Conservation (phyloP, 1,140 invertebrate species). For the Argopecten irradians region DNA sequence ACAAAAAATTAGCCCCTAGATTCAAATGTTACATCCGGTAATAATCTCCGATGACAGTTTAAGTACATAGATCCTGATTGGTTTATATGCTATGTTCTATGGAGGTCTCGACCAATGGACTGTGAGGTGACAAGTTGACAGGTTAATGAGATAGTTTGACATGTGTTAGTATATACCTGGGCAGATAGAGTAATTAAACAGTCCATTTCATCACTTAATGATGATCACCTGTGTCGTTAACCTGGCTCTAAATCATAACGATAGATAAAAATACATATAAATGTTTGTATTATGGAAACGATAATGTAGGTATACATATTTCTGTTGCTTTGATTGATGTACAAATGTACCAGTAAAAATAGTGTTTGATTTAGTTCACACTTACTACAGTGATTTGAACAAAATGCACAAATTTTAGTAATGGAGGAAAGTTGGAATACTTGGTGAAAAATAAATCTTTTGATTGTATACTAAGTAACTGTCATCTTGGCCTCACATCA, state of each 20-base stretch:
- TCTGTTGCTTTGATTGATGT: too few relatives aligned
- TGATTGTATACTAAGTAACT: too few relatives aligned
- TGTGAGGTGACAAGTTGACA: background rate
- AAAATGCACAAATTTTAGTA: too few relatives aligned
- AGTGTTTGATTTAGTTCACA: too few relatives aligned
- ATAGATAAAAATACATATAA: background rate
- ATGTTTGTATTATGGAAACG: background rate
- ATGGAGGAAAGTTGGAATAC: too few relatives aligned
- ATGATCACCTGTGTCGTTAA: background rate
- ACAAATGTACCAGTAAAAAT: too few relatives aligned
- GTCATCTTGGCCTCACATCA: too few relatives aligned
- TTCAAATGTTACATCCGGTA: background rate
- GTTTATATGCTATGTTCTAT: background rate
- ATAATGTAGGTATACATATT: background rate
- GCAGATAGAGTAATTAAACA: background rate
- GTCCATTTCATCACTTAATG: background rate
- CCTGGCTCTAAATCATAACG: background rate
- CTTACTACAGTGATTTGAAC: too few relatives aligned
- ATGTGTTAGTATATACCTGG: background rate
- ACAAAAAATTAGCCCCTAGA: background rate
- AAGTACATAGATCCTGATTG: background rate
- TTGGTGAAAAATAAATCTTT: too few relatives aligned
- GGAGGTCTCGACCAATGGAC: conserved; percentile 12
- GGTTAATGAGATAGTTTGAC: background rate
- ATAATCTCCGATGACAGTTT: background rate